Evolutionary conservation across 2,113 vertebrate genomes (phyloP).

Genomic region (Perca flavescens): DNA sequence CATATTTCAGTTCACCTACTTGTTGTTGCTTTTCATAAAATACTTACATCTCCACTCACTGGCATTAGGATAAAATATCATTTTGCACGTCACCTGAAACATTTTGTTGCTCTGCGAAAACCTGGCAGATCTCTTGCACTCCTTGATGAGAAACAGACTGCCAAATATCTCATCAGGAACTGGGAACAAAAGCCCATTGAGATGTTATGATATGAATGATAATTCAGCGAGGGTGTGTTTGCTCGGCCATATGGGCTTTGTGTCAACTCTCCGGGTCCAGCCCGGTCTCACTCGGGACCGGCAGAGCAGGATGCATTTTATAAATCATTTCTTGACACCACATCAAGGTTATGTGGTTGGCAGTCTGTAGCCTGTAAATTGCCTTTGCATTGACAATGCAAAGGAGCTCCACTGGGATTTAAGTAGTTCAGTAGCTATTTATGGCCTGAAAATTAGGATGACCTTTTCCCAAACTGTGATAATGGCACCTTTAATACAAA

Average conservation of each 20-base stretch:
- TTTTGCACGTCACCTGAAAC: conserved; percentile 49
- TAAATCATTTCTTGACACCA: conserved; percentile 80
- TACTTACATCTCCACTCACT: background rate
- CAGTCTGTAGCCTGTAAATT: conserved; percentile 71
- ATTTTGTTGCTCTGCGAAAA: conserved; percentile 30
- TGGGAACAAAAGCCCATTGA: conserved; percentile 58
- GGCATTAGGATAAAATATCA: conserved; percentile 11
- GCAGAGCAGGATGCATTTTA: conserved; percentile 70
- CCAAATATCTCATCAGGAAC: conserved; percentile 54
- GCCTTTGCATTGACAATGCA: conserved; percentile 73
- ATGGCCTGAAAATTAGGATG: conserved; percentile 62
- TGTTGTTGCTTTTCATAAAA: conserved; percentile 20
- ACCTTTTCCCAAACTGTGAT: conserved; percentile 64
- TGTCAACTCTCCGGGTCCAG: conserved; percentile 73
- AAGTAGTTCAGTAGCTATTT: conserved; percentile 60
- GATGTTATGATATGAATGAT: conserved; percentile 67
- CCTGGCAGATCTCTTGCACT: conserved; percentile 40
- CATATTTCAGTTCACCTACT: conserved; percentile 24
- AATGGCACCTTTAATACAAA: conserved; percentile 46
- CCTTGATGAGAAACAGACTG: conserved; percentile 54
- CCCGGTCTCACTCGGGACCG: conserved; percentile 54
- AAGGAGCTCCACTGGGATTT: conserved; percentile 51
- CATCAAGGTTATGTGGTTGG: conserved; percentile 76
- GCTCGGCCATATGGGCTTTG: conserved; percentile 64
- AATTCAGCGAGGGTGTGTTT: conserved; percentile 54